phyloP scores from a whole-genome alignment of 2,888 invertebrate genomes.

The Leptinotarsa rubiginosa region DNA sequence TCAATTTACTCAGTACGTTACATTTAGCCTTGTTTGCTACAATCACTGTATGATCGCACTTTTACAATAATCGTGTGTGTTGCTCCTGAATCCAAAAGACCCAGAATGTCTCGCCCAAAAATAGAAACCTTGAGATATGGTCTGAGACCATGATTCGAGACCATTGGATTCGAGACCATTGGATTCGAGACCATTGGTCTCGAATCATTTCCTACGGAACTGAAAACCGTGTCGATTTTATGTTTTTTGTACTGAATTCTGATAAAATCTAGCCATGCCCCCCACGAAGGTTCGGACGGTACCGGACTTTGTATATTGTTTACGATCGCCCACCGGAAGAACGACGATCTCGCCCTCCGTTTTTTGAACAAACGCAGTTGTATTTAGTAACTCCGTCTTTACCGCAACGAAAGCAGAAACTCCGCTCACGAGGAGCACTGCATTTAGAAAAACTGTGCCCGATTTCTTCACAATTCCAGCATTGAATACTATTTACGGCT shows the following conservation, averaged over 20 bases:
- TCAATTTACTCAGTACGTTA: slow-evolving; percentile 27
- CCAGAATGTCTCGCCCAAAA: slow-evolving; percentile 20
- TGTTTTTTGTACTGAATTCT: slow-evolving; percentile 16
- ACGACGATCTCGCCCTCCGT: slow-evolving; percentile 12
- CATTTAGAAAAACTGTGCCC: slow-evolving; percentile 13
- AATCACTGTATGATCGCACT: slow-evolving; percentile 8
- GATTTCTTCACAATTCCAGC: background rate
- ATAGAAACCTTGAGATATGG: slow-evolving; percentile 25
- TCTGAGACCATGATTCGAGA: no score
- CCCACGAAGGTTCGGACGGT: slow-evolving; percentile 22
- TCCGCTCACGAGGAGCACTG: background rate
- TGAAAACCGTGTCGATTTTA: slow-evolving; percentile 14
- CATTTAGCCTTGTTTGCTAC: slow-evolving; percentile 40
- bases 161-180: no score
- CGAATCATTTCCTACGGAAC: background rate
- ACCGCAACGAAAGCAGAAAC: slow-evolving; percentile 18
- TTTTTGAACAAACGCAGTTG: slow-evolving; percentile 20
- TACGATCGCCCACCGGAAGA: slow-evolving; percentile 25
- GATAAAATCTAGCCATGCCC: slow-evolving; percentile 10
- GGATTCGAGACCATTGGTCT: no score
- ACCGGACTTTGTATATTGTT: slow-evolving; percentile 30
- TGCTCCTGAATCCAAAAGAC: slow-evolving; percentile 26
- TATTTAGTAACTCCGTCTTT: slow-evolving; percentile 10
- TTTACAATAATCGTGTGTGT: slow-evolving; percentile 14
- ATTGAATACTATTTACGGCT: background rate